Evolutionary conservation across 1,140 invertebrate genomes (phyloP), one percentile per base, ranked within the genome.

Genomic region (Drosophila neocordata): DNA sequence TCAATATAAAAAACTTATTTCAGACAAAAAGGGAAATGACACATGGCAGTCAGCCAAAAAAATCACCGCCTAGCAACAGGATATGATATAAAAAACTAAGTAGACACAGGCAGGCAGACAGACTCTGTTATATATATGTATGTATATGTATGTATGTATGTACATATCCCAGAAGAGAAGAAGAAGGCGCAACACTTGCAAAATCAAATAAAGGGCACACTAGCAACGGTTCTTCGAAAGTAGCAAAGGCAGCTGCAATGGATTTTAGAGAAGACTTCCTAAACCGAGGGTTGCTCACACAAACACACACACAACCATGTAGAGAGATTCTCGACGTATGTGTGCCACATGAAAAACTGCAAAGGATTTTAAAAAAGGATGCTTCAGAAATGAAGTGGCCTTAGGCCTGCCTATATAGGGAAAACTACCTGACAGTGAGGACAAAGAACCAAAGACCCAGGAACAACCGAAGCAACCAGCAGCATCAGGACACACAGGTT

Each of bases 281-380:
- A 41, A 37, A 61, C 65, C 63, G 70, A 82, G 81, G 81, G 81
- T 87, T 87, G 82, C 65, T 81, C 69, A 58, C 64, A 22, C 59
- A 77, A 27, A 60, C 27, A 56, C 31, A 18, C 53, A 69, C 27
- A 69, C 44, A 66, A 53, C 22, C 18, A 58, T 35, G 31, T n/a
- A 61, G 48, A 51, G 61, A 44, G 6, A 44, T 11, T 20, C 35
- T 20, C 38, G 57, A 48, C 82, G 73, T 85, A 85, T 85, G 82
- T 85, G 74, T 85, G 82, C 82, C 82, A 85, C 64, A 85, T 87
- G 82, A 37, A 73, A 81, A 84, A 81, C 81, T 73, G 69, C 64
- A 60, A 56, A 69, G 73, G 61, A 84, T 81, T 73, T 85, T 63
- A 77, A 73, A 55, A 15, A 55, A 56, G 53, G 78, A 87, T 78